Percentiles rank a stretch among this genome's conserved stretches.
phyloP scores from a whole-genome alignment of 2,888 invertebrate species.

The Elmis aenea region DNA sequence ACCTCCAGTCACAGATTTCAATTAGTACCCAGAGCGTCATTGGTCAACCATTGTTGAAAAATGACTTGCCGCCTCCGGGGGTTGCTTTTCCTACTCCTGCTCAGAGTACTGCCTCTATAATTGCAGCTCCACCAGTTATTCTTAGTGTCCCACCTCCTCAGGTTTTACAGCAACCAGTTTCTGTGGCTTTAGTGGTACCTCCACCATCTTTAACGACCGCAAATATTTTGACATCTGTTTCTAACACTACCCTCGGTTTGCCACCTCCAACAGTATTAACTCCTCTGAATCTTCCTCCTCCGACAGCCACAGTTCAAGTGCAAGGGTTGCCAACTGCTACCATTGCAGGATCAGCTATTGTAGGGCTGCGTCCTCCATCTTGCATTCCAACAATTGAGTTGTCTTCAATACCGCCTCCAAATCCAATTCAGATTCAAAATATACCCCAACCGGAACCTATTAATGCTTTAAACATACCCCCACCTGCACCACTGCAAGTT shows the following conservation, averaged over 20 bases:
- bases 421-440: constrained; percentile 45
- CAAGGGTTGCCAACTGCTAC: constrained; percentile 14
- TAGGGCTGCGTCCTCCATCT: constrained; percentile 29
- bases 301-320: constrained; percentile 10
- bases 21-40: constrained; percentile 37
- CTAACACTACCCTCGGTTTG: constrained; percentile 35
- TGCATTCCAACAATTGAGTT: constrained; percentile 41
- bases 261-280: constrained; percentile 33
- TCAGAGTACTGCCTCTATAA: constrained; percentile 31
- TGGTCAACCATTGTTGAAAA: constrained; percentile 38
- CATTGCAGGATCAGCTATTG: constrained; percentile 6
- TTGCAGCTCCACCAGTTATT: constrained; percentile 40
- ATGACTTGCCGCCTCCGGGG: constrained; percentile 24
- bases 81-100: constrained; percentile 25
- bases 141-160: constrained; percentile 44
- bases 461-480: constrained; percentile 48
- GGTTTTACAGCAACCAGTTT: constrained; percentile 21
- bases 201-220: constrained; percentile 15
- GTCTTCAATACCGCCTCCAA: constrained; percentile 45
- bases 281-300: constrained; percentile 13
- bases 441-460: constrained; percentile 53
- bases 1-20: constrained; percentile 21
- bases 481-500: constrained; percentile 48
- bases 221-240: constrained; percentile 20
- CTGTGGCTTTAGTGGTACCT: constrained; percentile 17